Evolutionary conservation across 1,140 invertebrate genomes (phyloP), one percentile per base, ranked within the genome.

Genomic region (Eupeodes corollae): DNA sequence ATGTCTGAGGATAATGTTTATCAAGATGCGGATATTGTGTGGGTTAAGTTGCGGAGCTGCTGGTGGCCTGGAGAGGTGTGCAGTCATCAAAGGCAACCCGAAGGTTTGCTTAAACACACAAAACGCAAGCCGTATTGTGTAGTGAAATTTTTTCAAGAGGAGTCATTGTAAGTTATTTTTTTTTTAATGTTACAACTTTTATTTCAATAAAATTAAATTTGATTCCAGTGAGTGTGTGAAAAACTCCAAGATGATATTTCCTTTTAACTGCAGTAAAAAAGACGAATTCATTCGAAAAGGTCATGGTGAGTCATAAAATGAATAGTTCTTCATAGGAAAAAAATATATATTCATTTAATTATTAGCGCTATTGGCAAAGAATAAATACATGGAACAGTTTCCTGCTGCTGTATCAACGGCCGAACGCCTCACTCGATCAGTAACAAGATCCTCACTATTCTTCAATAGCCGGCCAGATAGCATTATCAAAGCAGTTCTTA

Each of bases 101-200:
- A 75, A 44, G 78, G 78, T 52, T 73, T 83, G 44, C 65, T 82
- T 49, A 70, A 77, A 50, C 75, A 82, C 48, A 67, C 76, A 56
- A 79, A 76, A 49, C 84, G 83, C 56, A 75, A 78, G 32, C 78
- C 84, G 2, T 79, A 87, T 51, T 82, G 83, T 35, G 76, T 80
- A 60, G 85, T 89, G 11, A 84, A 84, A 57, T 89, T 88, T 69
- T 88, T 87, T 63, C 78, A 86, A 64, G 86, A 89, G 70, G 79
- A 84, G 54, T 73, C 75, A 50, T 88, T 77, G 86, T 88, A 75
- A 83, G 82, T 77, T 26, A 3, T 26, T 26, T 5, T 5, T 8
- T 26, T 3, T 26, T 11, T 15, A 13, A 18, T 32, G 10, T 42
- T 14, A 39, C 32, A 6, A 19, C 21, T 5, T 26, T 33, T 12